Percentiles rank a stretch among this genome's conserved stretches.
Evolutionary conservation across 2,888 invertebrate species (phyloP).

Genomic region (Hololepta plana): DNA sequence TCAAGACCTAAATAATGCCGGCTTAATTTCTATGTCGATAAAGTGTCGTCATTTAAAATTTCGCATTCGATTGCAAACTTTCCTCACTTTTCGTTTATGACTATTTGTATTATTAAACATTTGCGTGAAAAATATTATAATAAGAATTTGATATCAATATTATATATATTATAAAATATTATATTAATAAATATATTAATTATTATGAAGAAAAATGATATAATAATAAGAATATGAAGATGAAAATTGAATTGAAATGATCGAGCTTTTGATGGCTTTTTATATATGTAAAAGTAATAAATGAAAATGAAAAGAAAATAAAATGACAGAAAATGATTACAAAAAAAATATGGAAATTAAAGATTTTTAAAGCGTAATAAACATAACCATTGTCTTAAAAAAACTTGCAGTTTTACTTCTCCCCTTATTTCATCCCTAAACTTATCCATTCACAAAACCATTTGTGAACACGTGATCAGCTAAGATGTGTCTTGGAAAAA

Average conservation of each 20-base stretch:
- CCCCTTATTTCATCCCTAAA: neutral
- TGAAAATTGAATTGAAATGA: no score
- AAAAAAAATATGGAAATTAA: constrained; percentile 19
- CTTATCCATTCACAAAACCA: no score
- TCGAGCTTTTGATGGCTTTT: constrained; percentile 32
- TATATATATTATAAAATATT: no score
- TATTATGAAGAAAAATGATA: no score
- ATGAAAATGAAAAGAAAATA: constrained; percentile 9
- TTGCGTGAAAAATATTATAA: constrained; percentile 7
- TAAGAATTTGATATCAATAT: constrained; percentile 27
- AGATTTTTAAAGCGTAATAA: constrained; percentile 29
- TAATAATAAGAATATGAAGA: no score
- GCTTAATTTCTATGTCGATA: no score
- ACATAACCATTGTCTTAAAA: constrained; percentile 27
- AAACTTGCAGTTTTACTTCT: constrained; percentile 13
- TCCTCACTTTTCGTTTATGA: constrained; percentile 3
- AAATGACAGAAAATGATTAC: constrained; percentile 1
- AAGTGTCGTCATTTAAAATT: constrained; percentile 3
- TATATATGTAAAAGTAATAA: constrained; percentile 28
- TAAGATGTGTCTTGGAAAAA: no score
- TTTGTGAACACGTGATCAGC: no score
- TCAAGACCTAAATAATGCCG: no score
- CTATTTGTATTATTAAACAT: constrained; percentile 27
- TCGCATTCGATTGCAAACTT: neutral
- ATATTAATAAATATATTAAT: constrained; percentile 12